Conservation (phyloP, 1,140 invertebrate genomes). For the Drosophila teissieri region DNA sequence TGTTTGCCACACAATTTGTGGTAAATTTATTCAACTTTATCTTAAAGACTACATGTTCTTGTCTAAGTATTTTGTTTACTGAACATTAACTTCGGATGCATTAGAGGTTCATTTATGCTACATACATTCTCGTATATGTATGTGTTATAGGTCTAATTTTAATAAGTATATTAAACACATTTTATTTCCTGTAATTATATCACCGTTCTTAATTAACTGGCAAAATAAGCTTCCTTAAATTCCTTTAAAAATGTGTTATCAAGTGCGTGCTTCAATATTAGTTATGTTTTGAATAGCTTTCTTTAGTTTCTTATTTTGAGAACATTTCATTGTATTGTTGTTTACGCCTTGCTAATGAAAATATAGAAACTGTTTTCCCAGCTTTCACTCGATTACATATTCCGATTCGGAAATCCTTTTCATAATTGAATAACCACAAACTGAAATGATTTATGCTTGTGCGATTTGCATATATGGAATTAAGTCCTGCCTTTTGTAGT, state of each 20-base stretch:
- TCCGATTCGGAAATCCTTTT: constrained; percentile 46
- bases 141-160: too few species aligned
- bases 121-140: neutral
- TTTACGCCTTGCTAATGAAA: constrained; percentile 11
- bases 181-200: too few species aligned
- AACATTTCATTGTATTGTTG: constrained; percentile 19
- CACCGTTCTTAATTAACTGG: too few species aligned
- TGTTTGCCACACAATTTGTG: constrained; percentile 1
- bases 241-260: neutral
- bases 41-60: neutral
- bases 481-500: constrained; percentile 18
- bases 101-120: neutral
- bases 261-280: neutral
- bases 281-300: neutral
- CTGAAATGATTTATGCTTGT: constrained; percentile 49
- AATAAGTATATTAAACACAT: neutral
- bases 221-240: too few species aligned
- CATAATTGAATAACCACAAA: constrained; percentile 60
- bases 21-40: neutral
- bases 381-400: constrained; percentile 42
- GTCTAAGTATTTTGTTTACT: neutral
- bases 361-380: constrained; percentile 7
- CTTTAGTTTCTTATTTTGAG: constrained; percentile 2
- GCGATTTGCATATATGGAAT: constrained; percentile 52
- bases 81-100: neutral